Conservation (phyloP, 1,140 invertebrate genomes). For the Drosophila repletoides region DNA sequence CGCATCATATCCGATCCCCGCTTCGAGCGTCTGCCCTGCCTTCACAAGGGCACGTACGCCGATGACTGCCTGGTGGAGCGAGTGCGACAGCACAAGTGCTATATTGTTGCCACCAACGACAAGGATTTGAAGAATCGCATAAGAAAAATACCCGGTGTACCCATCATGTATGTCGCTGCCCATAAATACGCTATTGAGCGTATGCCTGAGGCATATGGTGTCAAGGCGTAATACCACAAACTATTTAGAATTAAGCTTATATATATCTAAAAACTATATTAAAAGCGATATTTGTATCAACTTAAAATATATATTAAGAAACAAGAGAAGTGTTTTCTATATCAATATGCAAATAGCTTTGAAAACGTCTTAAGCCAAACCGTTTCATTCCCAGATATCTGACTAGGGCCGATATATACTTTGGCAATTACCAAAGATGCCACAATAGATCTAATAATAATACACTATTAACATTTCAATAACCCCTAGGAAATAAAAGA, state of each 20-base stretch:
- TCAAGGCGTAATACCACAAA: constrained; percentile 65
- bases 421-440: neutral
- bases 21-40: constrained; percentile 95
- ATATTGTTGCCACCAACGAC: constrained; percentile 99
- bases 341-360: no score
- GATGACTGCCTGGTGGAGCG: constrained; percentile 99
- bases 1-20: constrained; percentile 97
- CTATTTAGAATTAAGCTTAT: neutral
- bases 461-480: no score
- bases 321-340: no score
- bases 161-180: constrained; percentile 98
- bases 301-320: constrained; percentile 1
- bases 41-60: constrained; percentile 99
- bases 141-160: constrained; percentile 98
- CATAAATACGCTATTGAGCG: constrained; percentile 98
- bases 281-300: neutral
- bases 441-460: neutral
- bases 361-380: no score
- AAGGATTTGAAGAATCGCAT: constrained; percentile 98
- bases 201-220: constrained; percentile 99
- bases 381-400: no score
- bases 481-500: neutral
- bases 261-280: no score
- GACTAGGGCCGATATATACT: neutral
- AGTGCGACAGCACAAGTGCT: constrained; percentile 99